Percentiles rank a stretch among this genome's conserved stretches.
phyloP scores from a whole-genome alignment of 2,113 vertebrate genomes.

The Trogon surrucura region DNA sequence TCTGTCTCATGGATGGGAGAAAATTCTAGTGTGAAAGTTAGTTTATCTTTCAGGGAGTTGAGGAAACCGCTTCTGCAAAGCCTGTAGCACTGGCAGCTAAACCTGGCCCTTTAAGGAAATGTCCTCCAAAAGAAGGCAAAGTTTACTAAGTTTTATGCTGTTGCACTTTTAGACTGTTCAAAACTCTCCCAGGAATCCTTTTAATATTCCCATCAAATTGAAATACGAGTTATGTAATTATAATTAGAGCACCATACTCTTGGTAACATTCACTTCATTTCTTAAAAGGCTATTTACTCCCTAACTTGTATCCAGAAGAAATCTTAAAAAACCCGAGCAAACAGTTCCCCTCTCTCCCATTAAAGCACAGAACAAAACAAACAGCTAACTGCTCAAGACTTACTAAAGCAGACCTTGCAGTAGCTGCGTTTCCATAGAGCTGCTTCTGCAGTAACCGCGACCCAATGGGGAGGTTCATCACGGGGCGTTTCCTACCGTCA shows the following conservation, averaged over 20 bases:
- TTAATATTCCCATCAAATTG: conserved; percentile 74
- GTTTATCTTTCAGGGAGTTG: neutral
- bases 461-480: neutral
- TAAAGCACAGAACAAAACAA: neutral
- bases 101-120: conserved; percentile 50
- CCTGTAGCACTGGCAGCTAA: neutral
- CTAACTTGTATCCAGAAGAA: neutral
- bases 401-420: neutral
- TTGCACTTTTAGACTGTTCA: conserved; percentile 48
- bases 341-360: neutral
- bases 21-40: neutral
- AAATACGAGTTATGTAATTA: conserved; percentile 57
- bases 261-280: neutral
- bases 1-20: neutral
- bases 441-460: neutral
- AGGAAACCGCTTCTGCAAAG: neutral
- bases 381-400: neutral
- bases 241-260: conserved; percentile 66
- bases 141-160: conserved; percentile 24
- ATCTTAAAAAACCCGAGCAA: neutral
- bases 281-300: conserved; percentile 29
- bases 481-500: fast-evolving
- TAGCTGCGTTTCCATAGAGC: neutral
- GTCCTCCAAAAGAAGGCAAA: conserved; percentile 47
- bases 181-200: conserved; percentile 64